Evolutionary conservation across 2,113 vertebrate species (phyloP).

Genomic region (Columba livia): DNA sequence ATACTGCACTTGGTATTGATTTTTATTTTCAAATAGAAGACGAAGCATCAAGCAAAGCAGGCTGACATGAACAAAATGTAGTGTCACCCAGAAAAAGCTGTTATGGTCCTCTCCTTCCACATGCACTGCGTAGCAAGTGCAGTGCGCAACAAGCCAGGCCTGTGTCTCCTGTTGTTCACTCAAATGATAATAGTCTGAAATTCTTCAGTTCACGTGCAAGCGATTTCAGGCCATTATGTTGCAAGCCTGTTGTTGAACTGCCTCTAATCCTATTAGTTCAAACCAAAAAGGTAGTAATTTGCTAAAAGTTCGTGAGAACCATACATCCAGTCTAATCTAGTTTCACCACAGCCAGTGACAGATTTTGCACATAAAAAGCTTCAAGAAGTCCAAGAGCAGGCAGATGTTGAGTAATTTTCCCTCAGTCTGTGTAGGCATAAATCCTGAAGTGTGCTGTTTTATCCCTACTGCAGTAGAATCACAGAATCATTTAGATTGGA

Average conservation of each 20-base stretch:
- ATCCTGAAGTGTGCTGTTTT: not conserved
- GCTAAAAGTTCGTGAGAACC: not conserved
- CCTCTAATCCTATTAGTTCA: not conserved
- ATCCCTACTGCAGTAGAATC: not conserved
- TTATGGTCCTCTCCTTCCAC: not conserved
- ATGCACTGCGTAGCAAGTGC: rapidly evolving
- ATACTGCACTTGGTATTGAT: rapidly evolving
- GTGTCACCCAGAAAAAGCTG: not conserved
- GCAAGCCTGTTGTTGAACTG: not conserved
- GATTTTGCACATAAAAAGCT: not conserved
- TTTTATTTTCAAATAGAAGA: not conserved
- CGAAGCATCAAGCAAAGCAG: rapidly evolving
- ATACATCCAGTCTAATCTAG: not conserved
- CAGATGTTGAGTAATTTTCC: not conserved
- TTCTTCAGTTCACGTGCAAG: not conserved
- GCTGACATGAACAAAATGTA: not conserved
- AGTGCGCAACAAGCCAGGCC: not conserved
- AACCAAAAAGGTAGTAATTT: not conserved
- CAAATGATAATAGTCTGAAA: not conserved
- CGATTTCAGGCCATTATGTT: not conserved
- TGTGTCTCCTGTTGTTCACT: not conserved
- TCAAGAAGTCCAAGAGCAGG: not conserved
- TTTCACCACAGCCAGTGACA: rapidly evolving
- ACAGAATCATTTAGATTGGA: too few relatives aligned
- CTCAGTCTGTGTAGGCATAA: not conserved